These are phyloP conservation scores for Hypomecis punctinalis DNA, from an alignment of 2,888 invertebrate genomes.

Conservation along the genomic window DNA sequence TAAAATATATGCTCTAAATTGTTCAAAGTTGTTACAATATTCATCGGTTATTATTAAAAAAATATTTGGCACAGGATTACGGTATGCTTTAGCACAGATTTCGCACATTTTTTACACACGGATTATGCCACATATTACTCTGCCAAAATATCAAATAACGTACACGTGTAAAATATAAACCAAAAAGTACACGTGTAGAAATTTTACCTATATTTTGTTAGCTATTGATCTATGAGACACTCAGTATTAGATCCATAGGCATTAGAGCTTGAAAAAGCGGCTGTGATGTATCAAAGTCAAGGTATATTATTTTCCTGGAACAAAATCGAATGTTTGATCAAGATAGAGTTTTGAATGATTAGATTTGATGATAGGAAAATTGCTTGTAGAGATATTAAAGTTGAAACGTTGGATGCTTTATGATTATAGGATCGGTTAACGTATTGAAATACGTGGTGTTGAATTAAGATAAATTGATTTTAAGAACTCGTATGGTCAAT, in stretches of 20 bases:
- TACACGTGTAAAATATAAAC: too few species aligned
- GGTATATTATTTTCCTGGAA: conserved; percentile 3
- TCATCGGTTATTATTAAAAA: neutral
- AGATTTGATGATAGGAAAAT: conserved; percentile 4
- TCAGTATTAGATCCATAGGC: conserved; percentile 6
- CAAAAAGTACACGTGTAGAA: too few species aligned
- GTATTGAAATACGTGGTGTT: neutral
- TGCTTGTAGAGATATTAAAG: neutral
- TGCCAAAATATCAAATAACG: too few species aligned
- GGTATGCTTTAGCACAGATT: too few species aligned
- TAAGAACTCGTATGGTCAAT: neutral
- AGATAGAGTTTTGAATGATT: conserved; percentile 6
- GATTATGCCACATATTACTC: too few species aligned
- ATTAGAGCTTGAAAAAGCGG: neutral
- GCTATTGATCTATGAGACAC: neutral
- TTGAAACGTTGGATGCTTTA: neutral
- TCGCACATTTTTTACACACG: too few species aligned
- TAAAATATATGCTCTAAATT: neutral
- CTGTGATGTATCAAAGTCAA: conserved; percentile 22
- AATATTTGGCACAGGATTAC: neutral
- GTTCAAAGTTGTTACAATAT: neutral
- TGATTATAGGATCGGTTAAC: neutral
- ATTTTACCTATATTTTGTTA: neutral
- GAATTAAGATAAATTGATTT: neutral
- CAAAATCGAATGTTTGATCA: conserved; percentile 5